A percentile compares a stretch with the other conserved stretches of the same genome.
Conservation (phyloP, 2,113 vertebrate species). For the Craseonycteris thonglongyai region DNA sequence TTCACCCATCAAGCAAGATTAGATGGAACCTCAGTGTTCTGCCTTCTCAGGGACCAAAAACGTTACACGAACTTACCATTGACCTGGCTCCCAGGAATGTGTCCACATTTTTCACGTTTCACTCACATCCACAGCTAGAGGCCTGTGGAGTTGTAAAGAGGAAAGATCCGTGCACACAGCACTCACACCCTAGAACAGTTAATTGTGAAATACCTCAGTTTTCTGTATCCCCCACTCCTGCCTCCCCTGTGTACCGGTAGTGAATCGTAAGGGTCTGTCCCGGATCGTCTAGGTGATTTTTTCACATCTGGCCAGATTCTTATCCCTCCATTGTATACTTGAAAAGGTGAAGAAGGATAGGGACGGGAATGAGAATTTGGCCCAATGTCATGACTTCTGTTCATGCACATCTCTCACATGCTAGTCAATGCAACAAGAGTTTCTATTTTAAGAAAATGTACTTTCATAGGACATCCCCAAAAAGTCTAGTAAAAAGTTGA, state of each 20-base stretch:
- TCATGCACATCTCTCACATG: background rate
- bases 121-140: background rate
- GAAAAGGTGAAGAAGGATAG: constrained; percentile 44
- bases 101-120: constrained; percentile 30
- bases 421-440: constrained; percentile 24
- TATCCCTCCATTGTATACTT: constrained; percentile 25
- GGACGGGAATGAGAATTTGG: background rate
- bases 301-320: constrained; percentile 39
- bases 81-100: constrained; percentile 11
- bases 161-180: background rate
- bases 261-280: constrained; percentile 5
- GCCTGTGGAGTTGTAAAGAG: constrained; percentile 29
- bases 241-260: background rate
- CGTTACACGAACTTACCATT: constrained; percentile 57
- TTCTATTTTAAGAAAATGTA: constrained; percentile 44
- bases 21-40: constrained; percentile 15
- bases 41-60: constrained; percentile 79
- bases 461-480: constrained; percentile 41
- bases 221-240: constrained; percentile 20
- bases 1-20: background rate
- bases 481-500: constrained; percentile 51
- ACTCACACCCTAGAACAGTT: background rate
- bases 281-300: constrained; percentile 8
- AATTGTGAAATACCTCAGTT: constrained; percentile 48
- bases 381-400: background rate